Conservation (phyloP, 2,113 vertebrate genomes). For the Gallinago paraguaiae region DNA sequence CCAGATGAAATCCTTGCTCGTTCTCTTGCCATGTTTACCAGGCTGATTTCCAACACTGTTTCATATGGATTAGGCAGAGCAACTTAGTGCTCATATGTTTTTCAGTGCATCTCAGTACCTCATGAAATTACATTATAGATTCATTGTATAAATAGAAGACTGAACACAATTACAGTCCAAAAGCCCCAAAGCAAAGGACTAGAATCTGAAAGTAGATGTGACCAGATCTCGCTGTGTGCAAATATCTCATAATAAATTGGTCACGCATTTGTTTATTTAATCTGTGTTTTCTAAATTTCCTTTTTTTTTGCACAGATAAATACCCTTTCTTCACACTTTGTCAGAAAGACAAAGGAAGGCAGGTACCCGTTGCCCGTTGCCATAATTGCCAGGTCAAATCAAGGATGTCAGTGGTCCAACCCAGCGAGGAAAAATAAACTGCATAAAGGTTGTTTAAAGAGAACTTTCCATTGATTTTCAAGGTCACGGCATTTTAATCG, state of each 20-base stretch:
- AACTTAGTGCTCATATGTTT: constrained; percentile 60
- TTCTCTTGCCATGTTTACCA: constrained; percentile 59
- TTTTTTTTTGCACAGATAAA: neutral
- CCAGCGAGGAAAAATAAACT: neutral
- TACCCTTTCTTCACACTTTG: neutral
- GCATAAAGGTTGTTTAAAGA: neutral
- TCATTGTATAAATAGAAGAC: constrained; percentile 78
- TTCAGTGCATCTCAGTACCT: constrained; percentile 74
- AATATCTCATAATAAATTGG: constrained; percentile 39
- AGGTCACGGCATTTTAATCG: neutral
- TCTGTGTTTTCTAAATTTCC: constrained; percentile 30
- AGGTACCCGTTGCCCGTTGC: neutral
- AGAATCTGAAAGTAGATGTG: constrained; percentile 9
- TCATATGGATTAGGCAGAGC: constrained; percentile 79
- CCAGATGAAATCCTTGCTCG: constrained; percentile 10
- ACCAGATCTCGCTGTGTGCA: constrained; percentile 19
- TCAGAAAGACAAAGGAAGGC: neutral
- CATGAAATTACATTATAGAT: constrained; percentile 83
- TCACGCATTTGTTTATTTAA: constrained; percentile 61
- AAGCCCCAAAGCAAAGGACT: constrained; percentile 22
- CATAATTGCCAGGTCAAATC: neutral
- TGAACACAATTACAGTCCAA: constrained; percentile 64
- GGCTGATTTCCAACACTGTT: constrained; percentile 74
- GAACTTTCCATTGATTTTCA: neutral
- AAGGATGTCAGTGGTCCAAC: neutral